phyloP scores from a whole-genome alignment of 92 coral and sea anemone species.

The Porites cylindrica region DNA sequence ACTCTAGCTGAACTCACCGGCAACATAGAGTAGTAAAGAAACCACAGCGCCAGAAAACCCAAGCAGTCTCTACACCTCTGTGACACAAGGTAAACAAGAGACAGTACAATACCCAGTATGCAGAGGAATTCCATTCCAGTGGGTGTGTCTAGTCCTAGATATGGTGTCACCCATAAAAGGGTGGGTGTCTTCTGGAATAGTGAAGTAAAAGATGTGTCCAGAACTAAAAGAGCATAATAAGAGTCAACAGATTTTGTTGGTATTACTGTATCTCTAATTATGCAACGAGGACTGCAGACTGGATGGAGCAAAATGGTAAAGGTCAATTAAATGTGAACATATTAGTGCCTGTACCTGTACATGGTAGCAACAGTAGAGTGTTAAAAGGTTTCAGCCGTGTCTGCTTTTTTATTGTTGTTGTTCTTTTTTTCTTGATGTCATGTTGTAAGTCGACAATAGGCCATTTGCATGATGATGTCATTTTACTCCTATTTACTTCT shows the following conservation, averaged over 20 bases:
- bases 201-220: conserved; percentile 69
- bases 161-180: conserved; percentile 87
- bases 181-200: conserved; percentile 74
- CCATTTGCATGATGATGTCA: too few species aligned
- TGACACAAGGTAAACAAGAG: conserved; percentile 83
- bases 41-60: conserved; percentile 77
- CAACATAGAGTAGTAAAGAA: conserved; percentile 87
- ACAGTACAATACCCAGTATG: conserved; percentile 74
- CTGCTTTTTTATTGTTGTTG: too few species aligned
- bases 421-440: too few species aligned
- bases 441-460: too few species aligned
- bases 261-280: too few species aligned
- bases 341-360: too few species aligned
- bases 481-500: too few species aligned
- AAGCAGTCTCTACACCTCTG: conserved; percentile 85
- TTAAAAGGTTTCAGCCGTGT: too few species aligned
- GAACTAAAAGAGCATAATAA: background rate
- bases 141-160: conserved; percentile 85
- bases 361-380: too few species aligned
- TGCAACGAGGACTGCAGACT: too few species aligned
- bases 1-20: conserved; percentile 52
- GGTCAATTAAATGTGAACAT: too few species aligned
- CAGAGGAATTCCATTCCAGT: conserved; percentile 96
- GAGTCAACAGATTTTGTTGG: background rate
- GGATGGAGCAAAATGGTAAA: too few species aligned